These are phyloP conservation scores for Natrix natrix DNA, from an alignment of 2,797 vertebrate genomes.

Conservation along the genomic window DNA sequence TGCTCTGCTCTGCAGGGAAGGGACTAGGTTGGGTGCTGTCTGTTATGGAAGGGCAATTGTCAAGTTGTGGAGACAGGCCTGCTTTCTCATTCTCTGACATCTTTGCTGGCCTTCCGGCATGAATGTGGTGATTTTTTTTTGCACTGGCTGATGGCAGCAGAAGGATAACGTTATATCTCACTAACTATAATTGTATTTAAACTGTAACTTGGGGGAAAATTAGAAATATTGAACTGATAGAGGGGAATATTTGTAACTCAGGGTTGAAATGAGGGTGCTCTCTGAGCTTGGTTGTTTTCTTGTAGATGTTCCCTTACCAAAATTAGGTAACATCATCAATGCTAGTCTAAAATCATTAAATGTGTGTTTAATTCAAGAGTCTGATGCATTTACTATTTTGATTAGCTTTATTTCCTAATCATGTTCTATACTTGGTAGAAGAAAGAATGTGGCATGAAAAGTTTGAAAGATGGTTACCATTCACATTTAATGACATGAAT, in stretches of 20 bases:
- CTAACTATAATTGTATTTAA: neutral
- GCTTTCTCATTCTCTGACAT: neutral
- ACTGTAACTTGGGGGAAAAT: neutral
- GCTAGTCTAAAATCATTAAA: neutral
- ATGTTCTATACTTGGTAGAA: neutral
- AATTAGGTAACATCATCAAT: neutral
- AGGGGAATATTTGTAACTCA: neutral
- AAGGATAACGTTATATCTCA: neutral
- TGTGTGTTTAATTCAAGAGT: neutral
- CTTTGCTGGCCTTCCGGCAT: neutral
- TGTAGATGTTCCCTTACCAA: neutral
- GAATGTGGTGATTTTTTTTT: neutral
- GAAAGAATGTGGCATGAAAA: neutral
- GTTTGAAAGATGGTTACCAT: neutral
- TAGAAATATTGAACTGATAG: neutral
- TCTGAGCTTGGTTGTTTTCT: neutral
- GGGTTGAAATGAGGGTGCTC: neutral
- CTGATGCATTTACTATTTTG: neutral
- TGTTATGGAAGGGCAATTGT: neutral
- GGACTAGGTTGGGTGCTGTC: neutral
- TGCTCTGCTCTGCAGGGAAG: neutral
- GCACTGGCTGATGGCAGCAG: neutral
- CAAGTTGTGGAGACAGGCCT: neutral
- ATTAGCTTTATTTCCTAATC: neutral
- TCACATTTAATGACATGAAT: neutral